Conservation (phyloP, 2,888 invertebrate species). For the Octodonta nipae region DNA sequence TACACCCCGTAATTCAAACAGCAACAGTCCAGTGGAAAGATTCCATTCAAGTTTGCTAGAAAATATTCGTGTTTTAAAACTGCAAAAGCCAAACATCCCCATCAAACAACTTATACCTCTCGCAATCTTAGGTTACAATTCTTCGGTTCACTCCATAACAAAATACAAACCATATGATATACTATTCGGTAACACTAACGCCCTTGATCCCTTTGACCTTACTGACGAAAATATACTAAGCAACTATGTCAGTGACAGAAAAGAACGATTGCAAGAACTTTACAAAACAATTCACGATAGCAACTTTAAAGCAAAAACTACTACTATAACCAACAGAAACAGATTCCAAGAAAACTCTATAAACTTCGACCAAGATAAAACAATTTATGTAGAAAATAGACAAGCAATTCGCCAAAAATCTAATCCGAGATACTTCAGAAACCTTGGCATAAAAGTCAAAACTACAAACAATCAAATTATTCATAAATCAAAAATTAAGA, state of each 20-base stretch:
- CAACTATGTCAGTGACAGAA: conserved; percentile 9
- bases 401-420: conserved; percentile 4
- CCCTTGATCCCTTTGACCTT: conserved; percentile 11
- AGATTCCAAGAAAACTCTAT: conserved; percentile 5
- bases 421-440: conserved; percentile 8
- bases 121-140: conserved; percentile 12
- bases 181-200: conserved; percentile 7
- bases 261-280: conserved; percentile 8
- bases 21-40: conserved; percentile 9
- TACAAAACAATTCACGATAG: conserved; percentile 8
- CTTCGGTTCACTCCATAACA: conserved; percentile 9
- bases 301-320: background rate
- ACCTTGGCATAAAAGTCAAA: conserved; percentile 7
- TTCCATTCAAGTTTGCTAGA: conserved; percentile 7
- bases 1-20: conserved; percentile 9
- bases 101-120: conserved; percentile 9
- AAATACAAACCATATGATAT: conserved; percentile 10
- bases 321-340: conserved; percentile 7
- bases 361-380: background rate
- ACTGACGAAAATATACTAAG: conserved; percentile 8
- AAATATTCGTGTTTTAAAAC: conserved; percentile 4
- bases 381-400: conserved; percentile 8
- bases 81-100: conserved; percentile 4
- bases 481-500: conserved; percentile 9
- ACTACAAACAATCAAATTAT: conserved; percentile 4